Base-by-base conservation (phyloP, 2,888 invertebrate species). In the Autographa pulchrina region DNA sequence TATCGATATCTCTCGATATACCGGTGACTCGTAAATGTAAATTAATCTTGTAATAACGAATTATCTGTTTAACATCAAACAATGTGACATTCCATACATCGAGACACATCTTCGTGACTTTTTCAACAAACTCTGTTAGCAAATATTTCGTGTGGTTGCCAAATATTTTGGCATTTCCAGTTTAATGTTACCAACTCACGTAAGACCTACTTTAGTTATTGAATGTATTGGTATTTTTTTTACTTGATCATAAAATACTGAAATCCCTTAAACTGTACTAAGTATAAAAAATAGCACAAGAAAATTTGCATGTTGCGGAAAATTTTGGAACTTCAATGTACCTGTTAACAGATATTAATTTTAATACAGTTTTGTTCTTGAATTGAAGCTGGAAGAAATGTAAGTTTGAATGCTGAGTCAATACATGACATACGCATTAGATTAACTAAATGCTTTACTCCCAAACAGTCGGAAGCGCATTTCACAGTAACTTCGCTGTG, bases 91-190 rank as follows among this genome's bases (percentile, higher is more conserved):
- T 89, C 90, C 89, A 82, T 81, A 78, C 87, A 85, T 89, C 88
- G 92, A 92, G 90, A 89, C 92, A 92, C 86, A 85, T 91, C 79
- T 86, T 81, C 85, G 92, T 82, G 87, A 92, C 70, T 88, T 84
- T 91, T 92, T 89, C 87, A 86, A 90, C 91, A 91, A 92, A 93
- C 91, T 86, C 78, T 85, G 71, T 78, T 68, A 60, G 89, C 90
- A 93, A 93, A 94, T 85, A 92, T 84, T 85, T 85, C 80, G 72
- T 87, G 83, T 84, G 86, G 86, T 89, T 86, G 86, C 86, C 68
- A 75, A 83, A 74, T 78, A 75, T 75, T 79, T 82, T 82, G 84
- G 78, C 81, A 83, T 79, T 65, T 75, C 70, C 58, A 71, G 59
- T 74, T 76, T 74, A 65, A 62, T 68, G 76, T 80, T 80, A 78